These are phyloP conservation scores for Hoplodrina ambigua DNA, from an alignment of 2,888 invertebrate genomes.

Conservation along the genomic window DNA sequence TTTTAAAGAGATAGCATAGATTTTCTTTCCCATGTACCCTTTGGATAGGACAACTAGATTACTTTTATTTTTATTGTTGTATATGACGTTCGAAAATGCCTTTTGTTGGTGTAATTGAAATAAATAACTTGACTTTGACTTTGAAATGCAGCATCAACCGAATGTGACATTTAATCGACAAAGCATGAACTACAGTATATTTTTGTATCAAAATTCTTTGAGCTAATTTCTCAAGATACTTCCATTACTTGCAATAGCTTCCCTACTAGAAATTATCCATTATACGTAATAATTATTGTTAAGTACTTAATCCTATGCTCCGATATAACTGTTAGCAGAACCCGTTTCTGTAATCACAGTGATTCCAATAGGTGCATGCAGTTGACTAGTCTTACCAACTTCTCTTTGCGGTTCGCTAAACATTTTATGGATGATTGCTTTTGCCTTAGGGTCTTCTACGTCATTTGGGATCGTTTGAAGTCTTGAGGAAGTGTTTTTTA, in stretches of 20 bases:
- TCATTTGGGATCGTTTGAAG: conserved; percentile 28
- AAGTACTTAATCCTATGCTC: conserved; percentile 78
- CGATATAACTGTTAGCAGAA: conserved; percentile 75
- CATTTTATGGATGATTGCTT: conserved; percentile 49
- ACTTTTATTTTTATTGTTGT: too few relatives aligned
- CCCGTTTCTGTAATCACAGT: conserved; percentile 74
- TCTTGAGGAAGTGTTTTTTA: conserved; percentile 9
- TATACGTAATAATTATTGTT: conserved; percentile 77
- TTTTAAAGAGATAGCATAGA: too few relatives aligned
- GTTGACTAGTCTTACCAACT: conserved; percentile 54
- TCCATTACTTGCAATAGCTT: conserved; percentile 50
- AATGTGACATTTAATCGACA: neutral
- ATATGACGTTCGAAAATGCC: too few relatives aligned
- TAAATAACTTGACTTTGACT: neutral
- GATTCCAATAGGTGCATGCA: conserved; percentile 68
- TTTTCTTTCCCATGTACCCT: too few relatives aligned
- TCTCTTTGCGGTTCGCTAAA: conserved; percentile 46
- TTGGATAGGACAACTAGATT: too few relatives aligned
- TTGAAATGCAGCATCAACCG: neutral
- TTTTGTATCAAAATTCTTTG: conserved; percentile 20
- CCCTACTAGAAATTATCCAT: conserved; percentile 63
- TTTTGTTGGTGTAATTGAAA: neutral
- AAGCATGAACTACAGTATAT: neutral
- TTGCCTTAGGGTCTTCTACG: conserved; percentile 36
- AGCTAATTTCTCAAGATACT: conserved; percentile 16